Evolutionary conservation across 2,113 vertebrate genomes (phyloP).

Genomic region (Prietella phreatophila): DNA sequence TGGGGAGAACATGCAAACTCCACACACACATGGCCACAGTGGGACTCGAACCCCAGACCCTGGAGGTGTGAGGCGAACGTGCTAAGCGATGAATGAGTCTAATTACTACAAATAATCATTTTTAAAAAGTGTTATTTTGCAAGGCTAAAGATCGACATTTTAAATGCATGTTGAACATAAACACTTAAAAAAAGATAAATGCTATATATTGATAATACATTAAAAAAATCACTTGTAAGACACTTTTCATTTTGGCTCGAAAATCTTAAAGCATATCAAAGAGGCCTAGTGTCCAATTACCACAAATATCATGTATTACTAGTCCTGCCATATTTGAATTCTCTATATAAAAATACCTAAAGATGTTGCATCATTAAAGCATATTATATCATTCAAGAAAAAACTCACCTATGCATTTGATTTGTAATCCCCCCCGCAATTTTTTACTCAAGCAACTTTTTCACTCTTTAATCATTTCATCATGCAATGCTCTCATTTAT

Average conservation of each 20-base stretch:
- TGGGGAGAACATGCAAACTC: no score
- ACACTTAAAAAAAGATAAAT: background rate
- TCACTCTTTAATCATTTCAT: background rate
- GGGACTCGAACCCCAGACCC: no score
- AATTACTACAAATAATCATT: background rate
- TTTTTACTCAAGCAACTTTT: background rate
- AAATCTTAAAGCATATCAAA: background rate
- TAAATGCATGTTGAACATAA: background rate
- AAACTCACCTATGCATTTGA: background rate
- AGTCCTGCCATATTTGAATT: background rate
- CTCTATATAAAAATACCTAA: background rate
- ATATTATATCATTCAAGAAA: background rate
- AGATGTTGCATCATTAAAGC: background rate
- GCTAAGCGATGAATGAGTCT: background rate
- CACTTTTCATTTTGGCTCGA: no score
- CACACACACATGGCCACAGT: no score
- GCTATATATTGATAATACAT: background rate
- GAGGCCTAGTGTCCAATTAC: background rate
- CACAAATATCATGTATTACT: background rate
- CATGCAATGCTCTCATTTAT: background rate
- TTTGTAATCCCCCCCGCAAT: background rate
- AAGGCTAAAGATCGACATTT: background rate
- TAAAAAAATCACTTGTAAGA: background rate
- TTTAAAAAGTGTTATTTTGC: background rate
- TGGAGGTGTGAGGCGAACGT: no score